Conservation (phyloP, 2,113 vertebrate species). For the Cervus canadensis region DNA sequence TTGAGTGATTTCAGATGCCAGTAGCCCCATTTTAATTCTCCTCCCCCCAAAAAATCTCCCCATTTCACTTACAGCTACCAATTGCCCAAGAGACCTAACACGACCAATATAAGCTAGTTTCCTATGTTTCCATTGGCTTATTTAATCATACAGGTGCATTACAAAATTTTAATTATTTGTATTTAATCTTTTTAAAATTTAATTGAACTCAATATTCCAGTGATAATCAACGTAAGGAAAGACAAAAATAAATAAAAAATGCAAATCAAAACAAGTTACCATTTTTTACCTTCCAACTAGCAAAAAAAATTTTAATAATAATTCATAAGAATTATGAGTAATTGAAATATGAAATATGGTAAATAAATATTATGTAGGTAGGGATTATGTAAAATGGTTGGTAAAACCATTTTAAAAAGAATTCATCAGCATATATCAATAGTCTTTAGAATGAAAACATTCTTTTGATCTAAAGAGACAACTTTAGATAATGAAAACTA, state of each 20-base stretch:
- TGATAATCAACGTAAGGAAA: slow-evolving; percentile 1
- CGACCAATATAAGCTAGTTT: background rate
- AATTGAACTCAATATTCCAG: background rate
- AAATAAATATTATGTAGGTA: background rate
- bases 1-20: background rate
- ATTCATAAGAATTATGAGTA: background rate
- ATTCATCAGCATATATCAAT: background rate
- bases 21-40: background rate
- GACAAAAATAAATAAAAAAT: background rate
- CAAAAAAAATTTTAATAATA: background rate
- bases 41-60: background rate
- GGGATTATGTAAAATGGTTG: background rate
- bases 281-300: background rate
- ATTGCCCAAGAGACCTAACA: background rate
- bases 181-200: background rate
- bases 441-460: background rate
- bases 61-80: background rate
- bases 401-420: slow-evolving; percentile 8
- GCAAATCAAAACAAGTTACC: background rate
- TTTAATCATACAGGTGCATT: background rate
- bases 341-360: background rate
- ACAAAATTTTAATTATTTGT: background rate
- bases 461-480: slow-evolving; percentile 5
- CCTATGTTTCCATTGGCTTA: background rate
- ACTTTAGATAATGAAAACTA: slow-evolving; percentile 26